Conservation (phyloP, 2,888 invertebrate genomes). For the Cecidostiba fungosa region DNA sequence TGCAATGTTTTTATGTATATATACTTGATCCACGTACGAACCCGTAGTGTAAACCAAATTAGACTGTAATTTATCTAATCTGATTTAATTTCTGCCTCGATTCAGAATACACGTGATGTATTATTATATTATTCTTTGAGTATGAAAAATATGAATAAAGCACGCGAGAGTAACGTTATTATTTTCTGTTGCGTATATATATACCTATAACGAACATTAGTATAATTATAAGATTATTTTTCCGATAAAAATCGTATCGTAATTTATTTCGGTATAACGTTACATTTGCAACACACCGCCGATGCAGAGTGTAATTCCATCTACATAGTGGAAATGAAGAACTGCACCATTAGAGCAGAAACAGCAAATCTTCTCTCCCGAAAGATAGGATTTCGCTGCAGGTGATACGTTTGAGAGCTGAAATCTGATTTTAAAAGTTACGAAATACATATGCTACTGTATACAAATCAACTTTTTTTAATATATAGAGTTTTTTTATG, state of each 20-base stretch:
- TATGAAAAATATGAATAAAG: constrained; percentile 29
- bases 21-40: neutral
- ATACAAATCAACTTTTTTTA: too few relatives aligned
- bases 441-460: neutral
- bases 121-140: neutral
- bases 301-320: constrained; percentile 40
- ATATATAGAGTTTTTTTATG: neutral
- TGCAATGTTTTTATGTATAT: neutral
- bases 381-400: constrained; percentile 40
- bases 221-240: constrained; percentile 36
- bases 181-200: constrained; percentile 27
- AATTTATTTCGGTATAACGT: neutral
- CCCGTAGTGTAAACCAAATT: neutral
- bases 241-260: constrained; percentile 26
- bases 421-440: neutral
- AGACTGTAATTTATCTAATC: neutral
- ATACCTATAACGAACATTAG: neutral
- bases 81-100: constrained; percentile 4
- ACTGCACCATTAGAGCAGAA: constrained; percentile 41
- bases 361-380: constrained; percentile 26
- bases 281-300: neutral
- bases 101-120: neutral
- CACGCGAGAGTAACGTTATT: neutral
- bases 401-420: constrained; percentile 35
- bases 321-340: constrained; percentile 22